Evolutionary conservation across 2,113 vertebrate species (phyloP).

Genomic region (Piprites chloris): DNA sequence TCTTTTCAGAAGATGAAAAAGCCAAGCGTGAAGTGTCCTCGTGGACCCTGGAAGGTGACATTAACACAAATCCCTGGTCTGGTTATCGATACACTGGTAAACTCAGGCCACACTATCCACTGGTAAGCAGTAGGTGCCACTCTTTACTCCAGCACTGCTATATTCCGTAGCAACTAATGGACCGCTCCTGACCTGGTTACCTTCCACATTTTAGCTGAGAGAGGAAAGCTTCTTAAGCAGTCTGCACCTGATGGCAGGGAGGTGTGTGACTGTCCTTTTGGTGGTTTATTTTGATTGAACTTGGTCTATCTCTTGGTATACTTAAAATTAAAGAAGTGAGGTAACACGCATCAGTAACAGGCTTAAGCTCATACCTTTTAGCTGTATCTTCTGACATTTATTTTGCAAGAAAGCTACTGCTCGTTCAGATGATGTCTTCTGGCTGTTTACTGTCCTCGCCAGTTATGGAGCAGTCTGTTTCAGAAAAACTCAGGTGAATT

Average conservation of each 20-base stretch:
- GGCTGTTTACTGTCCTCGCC: not conserved
- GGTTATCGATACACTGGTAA: slow-evolving; percentile 95
- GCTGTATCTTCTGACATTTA: not conserved
- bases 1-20: slow-evolving; percentile 86
- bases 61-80: slow-evolving; percentile 96
- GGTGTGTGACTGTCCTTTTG: not conserved
- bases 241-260: not conserved
- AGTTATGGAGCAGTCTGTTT: not conserved
- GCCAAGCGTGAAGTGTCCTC: slow-evolving; percentile 82
- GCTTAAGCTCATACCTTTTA: not conserved
- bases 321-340: not conserved
- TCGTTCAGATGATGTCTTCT: not conserved
- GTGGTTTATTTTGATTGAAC: not conserved
- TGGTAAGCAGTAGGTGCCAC: slow-evolving; percentile 75
- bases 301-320: not conserved
- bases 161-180: not conserved
- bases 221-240: not conserved
- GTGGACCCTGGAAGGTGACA: slow-evolving; percentile 86
- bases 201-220: not conserved
- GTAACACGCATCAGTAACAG: not conserved
- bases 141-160: not conserved
- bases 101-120: slow-evolving; percentile 91
- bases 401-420: not conserved
- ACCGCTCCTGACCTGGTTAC: not conserved
- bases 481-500: not conserved